Base-by-base conservation (phyloP, 2,797 vertebrate genomes). In the Loris lydekkerianus region DNA sequence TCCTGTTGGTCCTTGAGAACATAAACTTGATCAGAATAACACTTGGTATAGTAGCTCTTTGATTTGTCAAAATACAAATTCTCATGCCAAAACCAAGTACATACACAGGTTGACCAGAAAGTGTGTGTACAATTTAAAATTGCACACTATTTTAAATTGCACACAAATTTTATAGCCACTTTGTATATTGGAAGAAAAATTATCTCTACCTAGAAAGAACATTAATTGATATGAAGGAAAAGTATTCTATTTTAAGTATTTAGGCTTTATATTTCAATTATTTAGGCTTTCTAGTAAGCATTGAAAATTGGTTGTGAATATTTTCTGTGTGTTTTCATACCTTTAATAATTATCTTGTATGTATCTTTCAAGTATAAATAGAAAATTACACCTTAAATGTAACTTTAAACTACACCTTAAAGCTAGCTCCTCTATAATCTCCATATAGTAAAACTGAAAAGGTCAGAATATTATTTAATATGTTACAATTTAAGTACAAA, bases 401-500 rank as follows among this genome's bases (percentile, higher is more conserved):
- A 34, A 34, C 34, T 40, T 27, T n/a, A 93, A 96, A 94, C 93
- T 96, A 76, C 31, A 91, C 34, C 46, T 95, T 93, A 91, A 61
- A 94, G 23, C 37, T 43, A 89, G 87, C 72, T n/a, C 90, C 10
- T 91, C 81, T 73, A 1, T 73, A 91, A 86, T 96, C 34, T 63
- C n/a, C 61, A 84, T 63, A 81, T 13, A 73, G 25, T 96, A 95
- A 95, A 96, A 93, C 29, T 43, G 20, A 29, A 96, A 95, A 97
- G 92, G 76, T 96, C 92, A 95, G 83, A 83, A 83, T 91, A 83
- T 60, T 94, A 91, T 88, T 91, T 92, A 95, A 75, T 76, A 40
- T 94, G 95, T 94, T 77, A 87, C 21, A 89, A 60, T 81, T 94
- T 91, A 70, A 86, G 31, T 94, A 93, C 97, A 94, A 93, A 67